phyloP scores from a whole-genome alignment of 2,113 vertebrate genomes.

The Forbesichthys papilliferus region DNA sequence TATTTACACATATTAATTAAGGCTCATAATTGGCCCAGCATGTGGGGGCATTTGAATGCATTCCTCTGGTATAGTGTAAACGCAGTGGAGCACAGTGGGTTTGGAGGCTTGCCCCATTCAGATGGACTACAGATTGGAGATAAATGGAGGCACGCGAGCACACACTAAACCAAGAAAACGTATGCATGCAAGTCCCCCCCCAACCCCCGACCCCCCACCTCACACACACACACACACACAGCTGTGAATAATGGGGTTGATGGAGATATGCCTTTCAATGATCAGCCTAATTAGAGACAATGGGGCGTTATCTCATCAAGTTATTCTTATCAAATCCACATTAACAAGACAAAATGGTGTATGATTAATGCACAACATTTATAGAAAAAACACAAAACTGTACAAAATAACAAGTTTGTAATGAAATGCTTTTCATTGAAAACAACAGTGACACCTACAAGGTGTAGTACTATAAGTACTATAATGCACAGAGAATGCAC shows the following conservation, averaged over 20 bases:
- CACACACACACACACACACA: too few relatives aligned
- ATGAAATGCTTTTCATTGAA: constrained; percentile 83
- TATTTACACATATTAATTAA: constrained; percentile 82
- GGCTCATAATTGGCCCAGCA: constrained; percentile 74
- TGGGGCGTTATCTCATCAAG: constrained; percentile 34
- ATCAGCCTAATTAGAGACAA: constrained; percentile 37
- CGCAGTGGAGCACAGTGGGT: constrained; percentile 58
- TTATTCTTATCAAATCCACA: constrained; percentile 28
- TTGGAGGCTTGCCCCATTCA: constrained; percentile 42
- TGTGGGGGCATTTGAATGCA: constrained; percentile 73
- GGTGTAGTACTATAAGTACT: constrained; percentile 63
- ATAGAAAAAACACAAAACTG: constrained; percentile 54
- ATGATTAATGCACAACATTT: constrained; percentile 55
- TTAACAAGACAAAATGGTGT: constrained; percentile 25
- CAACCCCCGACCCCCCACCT: not conserved
- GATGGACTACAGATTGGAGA: constrained; percentile 46
- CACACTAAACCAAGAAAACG: constrained; percentile 41
- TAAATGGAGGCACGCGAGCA: constrained; percentile 35
- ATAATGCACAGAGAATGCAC: constrained; percentile 52
- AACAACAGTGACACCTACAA: constrained; percentile 82
- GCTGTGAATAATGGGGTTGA: constrained; percentile 1
- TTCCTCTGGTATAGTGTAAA: constrained; percentile 74
- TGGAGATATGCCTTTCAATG: not conserved
- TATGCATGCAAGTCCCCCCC: not conserved
- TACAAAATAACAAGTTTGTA: constrained; percentile 55